A percentile compares a stretch with the other conserved stretches of the same genome.
Evolutionary conservation across 2,797 vertebrate genomes (phyloP).

Genomic region (Trachurus trachurus): DNA sequence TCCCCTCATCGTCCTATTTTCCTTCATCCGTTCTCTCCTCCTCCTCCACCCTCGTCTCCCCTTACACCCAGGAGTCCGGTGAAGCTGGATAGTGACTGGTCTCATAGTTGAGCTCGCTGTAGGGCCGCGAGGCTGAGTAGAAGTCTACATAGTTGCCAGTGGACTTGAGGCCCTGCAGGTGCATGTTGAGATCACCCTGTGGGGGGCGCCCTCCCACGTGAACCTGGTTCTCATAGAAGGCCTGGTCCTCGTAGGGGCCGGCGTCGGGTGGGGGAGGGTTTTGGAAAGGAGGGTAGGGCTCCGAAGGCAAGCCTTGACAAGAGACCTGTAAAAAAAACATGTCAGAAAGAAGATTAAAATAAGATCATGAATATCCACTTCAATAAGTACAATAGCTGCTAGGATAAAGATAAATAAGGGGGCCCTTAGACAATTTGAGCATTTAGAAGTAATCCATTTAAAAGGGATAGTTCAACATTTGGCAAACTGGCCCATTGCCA

Average conservation of each 20-base stretch:
- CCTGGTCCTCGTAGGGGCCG: slow-evolving; percentile 92
- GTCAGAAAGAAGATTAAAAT: not conserved
- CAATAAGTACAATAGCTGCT: not conserved
- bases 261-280: slow-evolving; percentile 89
- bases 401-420: not conserved
- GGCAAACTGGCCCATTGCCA: no score
- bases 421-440: no score
- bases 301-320: slow-evolving; percentile 94
- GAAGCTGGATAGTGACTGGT: slow-evolving; percentile 99
- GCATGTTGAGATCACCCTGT: slow-evolving; percentile 96
- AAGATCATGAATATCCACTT: not conserved
- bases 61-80: slow-evolving; percentile 99
- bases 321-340: slow-evolving; percentile 86
- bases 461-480: no score
- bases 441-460: no score
- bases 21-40: slow-evolving; percentile 40
- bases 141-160: slow-evolving; percentile 99
- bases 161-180: slow-evolving; percentile 98
- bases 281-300: slow-evolving; percentile 97
- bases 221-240: slow-evolving; percentile 97
- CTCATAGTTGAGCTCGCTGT: slow-evolving; percentile 99
- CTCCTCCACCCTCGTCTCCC: slow-evolving; percentile 46
- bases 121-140: slow-evolving; percentile 98
- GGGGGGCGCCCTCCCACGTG: slow-evolving; percentile 91
- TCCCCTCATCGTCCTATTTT: not conserved